Percentiles rank a stretch among this genome's conserved stretches.
Evolutionary conservation across 2,888 invertebrate species (phyloP).

Genomic region (Bhutanitis thaidina): DNA sequence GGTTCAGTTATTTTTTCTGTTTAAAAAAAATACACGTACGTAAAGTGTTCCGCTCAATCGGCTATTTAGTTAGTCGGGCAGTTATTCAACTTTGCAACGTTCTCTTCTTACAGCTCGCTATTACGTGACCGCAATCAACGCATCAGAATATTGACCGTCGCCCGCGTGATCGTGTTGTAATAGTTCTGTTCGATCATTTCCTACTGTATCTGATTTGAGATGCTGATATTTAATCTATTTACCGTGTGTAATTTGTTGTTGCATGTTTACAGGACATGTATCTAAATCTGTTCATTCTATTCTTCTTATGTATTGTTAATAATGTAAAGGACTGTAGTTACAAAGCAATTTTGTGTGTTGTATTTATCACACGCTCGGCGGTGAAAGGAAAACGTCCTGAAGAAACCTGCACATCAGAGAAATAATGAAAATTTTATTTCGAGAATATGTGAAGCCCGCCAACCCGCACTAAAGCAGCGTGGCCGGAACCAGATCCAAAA

Average conservation of each 20-base stretch:
- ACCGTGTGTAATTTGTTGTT: neutral
- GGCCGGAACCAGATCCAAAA: too few relatives aligned
- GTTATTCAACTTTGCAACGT: slow-evolving; percentile 21
- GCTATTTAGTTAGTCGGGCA: slow-evolving; percentile 22
- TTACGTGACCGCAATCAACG: slow-evolving; percentile 12
- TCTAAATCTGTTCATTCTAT: too few relatives aligned
- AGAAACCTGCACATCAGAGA: too few relatives aligned
- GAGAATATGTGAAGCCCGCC: too few relatives aligned
- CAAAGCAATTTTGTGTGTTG: too few relatives aligned
- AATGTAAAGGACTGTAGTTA: too few relatives aligned
- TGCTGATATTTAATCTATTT: neutral
- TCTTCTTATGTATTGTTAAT: too few relatives aligned
- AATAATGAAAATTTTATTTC: too few relatives aligned
- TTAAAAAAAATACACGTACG: slow-evolving; percentile 19
- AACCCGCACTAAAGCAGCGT: too few relatives aligned
- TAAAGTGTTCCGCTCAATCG: slow-evolving; percentile 22
- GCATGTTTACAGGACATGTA: too few relatives aligned
- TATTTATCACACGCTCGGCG: too few relatives aligned
- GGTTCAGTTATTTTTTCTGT: slow-evolving; percentile 5
- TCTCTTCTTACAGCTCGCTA: neutral
- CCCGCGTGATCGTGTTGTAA: neutral
- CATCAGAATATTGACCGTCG: slow-evolving; percentile 1
- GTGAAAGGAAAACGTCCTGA: too few relatives aligned
- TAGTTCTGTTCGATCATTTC: slow-evolving; percentile 1
- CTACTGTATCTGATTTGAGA: neutral